Evolutionary conservation across 2,113 vertebrate species (phyloP).

Genomic region (Ranitomeya variabilis): DNA sequence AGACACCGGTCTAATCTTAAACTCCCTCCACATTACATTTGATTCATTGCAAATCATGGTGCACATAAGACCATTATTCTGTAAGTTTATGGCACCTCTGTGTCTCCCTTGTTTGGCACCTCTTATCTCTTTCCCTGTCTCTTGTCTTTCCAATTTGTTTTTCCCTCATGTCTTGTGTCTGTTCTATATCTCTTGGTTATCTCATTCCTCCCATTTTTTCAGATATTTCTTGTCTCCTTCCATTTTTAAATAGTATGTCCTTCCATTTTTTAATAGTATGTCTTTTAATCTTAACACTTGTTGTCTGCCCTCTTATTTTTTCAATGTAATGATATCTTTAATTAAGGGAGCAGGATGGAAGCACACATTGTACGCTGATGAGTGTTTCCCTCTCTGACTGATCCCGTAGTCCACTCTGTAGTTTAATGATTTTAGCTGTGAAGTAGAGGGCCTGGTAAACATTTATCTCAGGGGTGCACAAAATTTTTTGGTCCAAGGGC

Average conservation of each 20-base stretch:
- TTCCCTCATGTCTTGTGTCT: not conserved
- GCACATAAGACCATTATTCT: not conserved
- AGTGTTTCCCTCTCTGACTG: no score
- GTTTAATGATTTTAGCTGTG: no score
- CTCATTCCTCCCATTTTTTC: not conserved
- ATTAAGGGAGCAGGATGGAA: no score
- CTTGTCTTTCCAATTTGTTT: not conserved
- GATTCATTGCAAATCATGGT: not conserved
- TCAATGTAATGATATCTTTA: no score
- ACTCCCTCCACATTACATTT: not conserved
- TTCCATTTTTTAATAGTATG: not conserved
- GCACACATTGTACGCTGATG: no score
- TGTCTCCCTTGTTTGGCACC: not conserved
- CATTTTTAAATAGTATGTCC: not conserved
- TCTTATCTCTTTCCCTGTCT: not conserved
- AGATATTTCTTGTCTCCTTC: not conserved
- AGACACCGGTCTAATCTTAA: not conserved
- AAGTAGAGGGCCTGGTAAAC: no score
- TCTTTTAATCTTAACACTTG: no score
- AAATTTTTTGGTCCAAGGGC: no score
- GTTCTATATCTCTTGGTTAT: not conserved
- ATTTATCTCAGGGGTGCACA: no score
- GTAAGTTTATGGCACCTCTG: not conserved
- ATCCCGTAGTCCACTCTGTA: no score
- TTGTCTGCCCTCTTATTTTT: no score